phyloP scores from a whole-genome alignment of 2,797 vertebrate genomes.

The Tenualosa ilisha region DNA sequence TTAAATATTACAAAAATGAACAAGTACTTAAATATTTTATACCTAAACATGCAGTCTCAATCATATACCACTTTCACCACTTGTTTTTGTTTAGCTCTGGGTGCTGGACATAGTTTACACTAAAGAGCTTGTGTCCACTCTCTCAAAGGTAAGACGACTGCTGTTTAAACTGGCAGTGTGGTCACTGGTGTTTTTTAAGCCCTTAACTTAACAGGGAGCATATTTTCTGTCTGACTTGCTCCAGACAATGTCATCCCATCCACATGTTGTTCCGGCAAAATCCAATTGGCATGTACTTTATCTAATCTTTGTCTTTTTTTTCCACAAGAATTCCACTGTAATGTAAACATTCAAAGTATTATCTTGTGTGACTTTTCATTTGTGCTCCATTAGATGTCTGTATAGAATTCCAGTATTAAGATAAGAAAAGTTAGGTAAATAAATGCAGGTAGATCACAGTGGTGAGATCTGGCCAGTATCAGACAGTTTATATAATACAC shows the following conservation, averaged over 20 bases:
- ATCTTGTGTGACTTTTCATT: neutral
- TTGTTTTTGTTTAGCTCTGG: neutral
- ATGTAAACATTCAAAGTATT: neutral
- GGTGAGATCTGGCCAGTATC: too few relatives aligned
- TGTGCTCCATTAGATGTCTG: neutral
- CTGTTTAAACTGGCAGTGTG: neutral
- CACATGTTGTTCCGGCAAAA: neutral
- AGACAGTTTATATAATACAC: too few relatives aligned
- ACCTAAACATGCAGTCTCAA: too few relatives aligned
- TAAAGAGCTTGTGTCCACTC: neutral
- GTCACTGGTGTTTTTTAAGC: neutral
- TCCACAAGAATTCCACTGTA: neutral
- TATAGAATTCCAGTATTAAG: neutral
- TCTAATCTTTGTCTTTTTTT: neutral
- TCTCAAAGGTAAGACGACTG: neutral
- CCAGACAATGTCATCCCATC: constrained; percentile 4
- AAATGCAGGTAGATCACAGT: neutral
- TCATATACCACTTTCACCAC: too few relatives aligned
- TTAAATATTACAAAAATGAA: too few relatives aligned
- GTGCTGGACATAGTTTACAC: neutral
- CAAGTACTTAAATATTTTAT: too few relatives aligned
- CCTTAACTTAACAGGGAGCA: neutral
- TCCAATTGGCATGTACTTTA: neutral
- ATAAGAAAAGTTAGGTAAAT: neutral
- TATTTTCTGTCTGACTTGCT: neutral